Conservation (phyloP, 2,113 vertebrate genomes). For the Bubo bubo region DNA sequence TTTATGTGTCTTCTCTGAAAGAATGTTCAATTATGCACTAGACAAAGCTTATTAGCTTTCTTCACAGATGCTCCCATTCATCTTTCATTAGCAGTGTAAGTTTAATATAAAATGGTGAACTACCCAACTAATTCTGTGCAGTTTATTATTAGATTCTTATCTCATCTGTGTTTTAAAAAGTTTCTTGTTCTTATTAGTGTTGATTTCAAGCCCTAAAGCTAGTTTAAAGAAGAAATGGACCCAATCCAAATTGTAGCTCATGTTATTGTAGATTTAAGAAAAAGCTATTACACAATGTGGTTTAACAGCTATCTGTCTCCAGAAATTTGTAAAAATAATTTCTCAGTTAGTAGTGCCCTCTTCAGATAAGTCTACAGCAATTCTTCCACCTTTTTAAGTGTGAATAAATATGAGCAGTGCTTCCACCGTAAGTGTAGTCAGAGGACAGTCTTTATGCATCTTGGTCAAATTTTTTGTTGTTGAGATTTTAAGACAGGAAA, state of each 20-base stretch:
- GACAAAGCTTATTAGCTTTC: background rate
- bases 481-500: background rate
- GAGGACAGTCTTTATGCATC: background rate
- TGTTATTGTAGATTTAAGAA: background rate
- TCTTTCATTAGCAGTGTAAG: background rate
- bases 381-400: background rate
- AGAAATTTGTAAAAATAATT: background rate
- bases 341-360: background rate
- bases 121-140: background rate
- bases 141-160: background rate
- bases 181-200: background rate
- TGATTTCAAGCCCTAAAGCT: background rate
- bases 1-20: background rate
- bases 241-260: background rate
- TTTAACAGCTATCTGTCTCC: background rate
- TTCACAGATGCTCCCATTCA: background rate
- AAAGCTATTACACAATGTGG: background rate
- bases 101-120: background rate
- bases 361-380: background rate
- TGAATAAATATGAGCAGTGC: background rate
- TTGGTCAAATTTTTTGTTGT: background rate
- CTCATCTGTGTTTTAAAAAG: background rate
- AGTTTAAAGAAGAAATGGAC: background rate
- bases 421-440: background rate
- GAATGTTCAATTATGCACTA: background rate